Conservation (phyloP, 2,113 vertebrate genomes). For the Pachyramphus minor region DNA sequence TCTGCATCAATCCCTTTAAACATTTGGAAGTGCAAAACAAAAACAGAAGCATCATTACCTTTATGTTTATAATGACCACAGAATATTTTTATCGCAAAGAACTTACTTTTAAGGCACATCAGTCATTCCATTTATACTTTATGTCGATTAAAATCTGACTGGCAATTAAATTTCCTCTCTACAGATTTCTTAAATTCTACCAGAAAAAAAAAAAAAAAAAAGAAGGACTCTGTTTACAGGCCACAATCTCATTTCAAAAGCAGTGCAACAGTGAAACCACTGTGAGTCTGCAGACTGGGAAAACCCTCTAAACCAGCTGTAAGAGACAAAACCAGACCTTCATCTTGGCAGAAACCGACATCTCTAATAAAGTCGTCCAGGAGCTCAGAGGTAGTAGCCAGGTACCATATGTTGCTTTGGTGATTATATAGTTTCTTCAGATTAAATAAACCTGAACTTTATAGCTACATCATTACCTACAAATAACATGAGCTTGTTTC, state of each 20-base stretch:
- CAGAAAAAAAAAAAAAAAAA: neutral
- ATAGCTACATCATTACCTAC: neutral
- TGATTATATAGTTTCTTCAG: constrained; percentile 13
- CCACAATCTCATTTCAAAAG: neutral
- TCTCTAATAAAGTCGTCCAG: neutral
- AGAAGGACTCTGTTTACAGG: neutral
- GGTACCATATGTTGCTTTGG: constrained; percentile 36
- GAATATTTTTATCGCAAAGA: neutral
- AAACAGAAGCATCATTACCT: neutral
- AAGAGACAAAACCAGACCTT: neutral
- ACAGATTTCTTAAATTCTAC: neutral
- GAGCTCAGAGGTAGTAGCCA: constrained; percentile 49
- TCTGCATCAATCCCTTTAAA: neutral
- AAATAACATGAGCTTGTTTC: neutral
- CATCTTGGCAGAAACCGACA: neutral
- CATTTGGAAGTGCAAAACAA: neutral
- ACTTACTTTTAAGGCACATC: constrained; percentile 64
- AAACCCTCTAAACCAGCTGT: neutral
- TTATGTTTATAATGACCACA: neutral
- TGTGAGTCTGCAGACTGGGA: neutral
- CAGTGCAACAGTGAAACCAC: neutral
- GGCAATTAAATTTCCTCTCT: neutral
- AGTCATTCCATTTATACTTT: constrained; percentile 7
- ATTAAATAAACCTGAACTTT: constrained; percentile 28
- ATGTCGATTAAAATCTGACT: neutral